Conservation (phyloP, 2,888 invertebrate species). For the Tethea ocularis region DNA sequence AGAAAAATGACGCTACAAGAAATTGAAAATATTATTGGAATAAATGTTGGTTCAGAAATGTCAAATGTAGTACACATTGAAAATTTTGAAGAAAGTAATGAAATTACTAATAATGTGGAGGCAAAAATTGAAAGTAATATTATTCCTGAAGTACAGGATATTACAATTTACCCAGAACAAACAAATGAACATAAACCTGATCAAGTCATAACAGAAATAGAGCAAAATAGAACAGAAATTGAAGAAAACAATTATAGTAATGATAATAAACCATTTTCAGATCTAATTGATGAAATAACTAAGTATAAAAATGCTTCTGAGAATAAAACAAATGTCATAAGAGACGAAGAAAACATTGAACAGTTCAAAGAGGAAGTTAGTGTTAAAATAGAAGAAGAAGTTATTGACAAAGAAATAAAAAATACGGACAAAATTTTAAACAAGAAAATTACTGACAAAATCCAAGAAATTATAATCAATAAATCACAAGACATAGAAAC, state of each 20-base stretch:
- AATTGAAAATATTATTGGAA: slow-evolving; percentile 20
- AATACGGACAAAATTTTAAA: neutral
- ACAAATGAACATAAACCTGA: slow-evolving; percentile 18
- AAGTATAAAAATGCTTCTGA: slow-evolving; percentile 43
- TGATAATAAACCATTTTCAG: slow-evolving; percentile 46
- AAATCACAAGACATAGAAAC: neutral
- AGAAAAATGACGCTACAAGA: slow-evolving; percentile 19
- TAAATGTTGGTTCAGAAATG: slow-evolving; percentile 9
- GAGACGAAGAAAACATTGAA: slow-evolving; percentile 15
- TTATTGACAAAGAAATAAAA: neutral
- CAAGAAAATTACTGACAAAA: neutral
- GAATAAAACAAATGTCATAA: slow-evolving; percentile 30
- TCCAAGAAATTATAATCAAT: neutral
- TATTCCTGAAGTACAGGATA: slow-evolving; percentile 8
- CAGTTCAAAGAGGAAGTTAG: slow-evolving; percentile 1
- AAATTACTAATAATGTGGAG: neutral
- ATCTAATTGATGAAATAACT: slow-evolving; percentile 44
- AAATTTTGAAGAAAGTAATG: neutral
- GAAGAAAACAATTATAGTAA: slow-evolving; percentile 19
- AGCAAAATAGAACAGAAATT: slow-evolving; percentile 16
- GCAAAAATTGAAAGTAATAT: neutral
- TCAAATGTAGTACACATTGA: neutral
- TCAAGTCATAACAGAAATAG: slow-evolving; percentile 7
- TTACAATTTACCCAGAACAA: slow-evolving; percentile 9
- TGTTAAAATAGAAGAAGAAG: neutral